Percentiles rank a stretch among this genome's conserved stretches.
Conservation (phyloP, 1,140 invertebrate species). For the Mizuhopecten yessoensis region DNA sequence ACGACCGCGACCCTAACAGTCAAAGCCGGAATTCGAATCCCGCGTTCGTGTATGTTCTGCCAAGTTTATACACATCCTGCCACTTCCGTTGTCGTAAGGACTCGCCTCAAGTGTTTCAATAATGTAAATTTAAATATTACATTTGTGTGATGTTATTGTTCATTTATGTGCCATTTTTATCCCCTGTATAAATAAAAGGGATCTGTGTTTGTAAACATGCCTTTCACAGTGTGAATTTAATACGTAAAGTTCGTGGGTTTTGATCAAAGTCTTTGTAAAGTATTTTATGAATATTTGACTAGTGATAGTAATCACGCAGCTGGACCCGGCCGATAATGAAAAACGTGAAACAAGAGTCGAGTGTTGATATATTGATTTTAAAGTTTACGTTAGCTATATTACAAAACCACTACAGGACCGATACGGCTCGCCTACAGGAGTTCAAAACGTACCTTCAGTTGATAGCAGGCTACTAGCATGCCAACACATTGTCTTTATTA, state of each 20-base stretch:
- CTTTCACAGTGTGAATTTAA: conserved; percentile 39
- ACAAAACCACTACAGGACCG: conserved; percentile 1
- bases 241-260: conserved; percentile 33
- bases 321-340: not conserved
- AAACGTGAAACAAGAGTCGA: conserved; percentile 26
- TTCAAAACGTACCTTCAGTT: not conserved
- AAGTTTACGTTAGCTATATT: conserved; percentile 21
- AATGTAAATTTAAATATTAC: conserved; percentile 40
- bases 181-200: conserved; percentile 33
- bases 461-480: too few species aligned
- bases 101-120: conserved; percentile 37
- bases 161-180: conserved; percentile 26
- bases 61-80: conserved; percentile 26
- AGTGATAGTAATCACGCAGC: not conserved
- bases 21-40: conserved; percentile 36
- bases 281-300: conserved; percentile 40
- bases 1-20: conserved; percentile 36
- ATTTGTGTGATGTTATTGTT: conserved; percentile 39
- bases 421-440: not conserved
- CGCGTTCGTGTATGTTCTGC: conserved; percentile 36
- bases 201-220: conserved; percentile 27
- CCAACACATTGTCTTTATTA: too few species aligned
- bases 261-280: conserved; percentile 20
- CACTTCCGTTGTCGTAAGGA: conserved; percentile 27
- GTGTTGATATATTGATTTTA: conserved; percentile 29